Base-by-base conservation (phyloP, 2,888 invertebrate genomes). In the Lasioglossum morio region DNA sequence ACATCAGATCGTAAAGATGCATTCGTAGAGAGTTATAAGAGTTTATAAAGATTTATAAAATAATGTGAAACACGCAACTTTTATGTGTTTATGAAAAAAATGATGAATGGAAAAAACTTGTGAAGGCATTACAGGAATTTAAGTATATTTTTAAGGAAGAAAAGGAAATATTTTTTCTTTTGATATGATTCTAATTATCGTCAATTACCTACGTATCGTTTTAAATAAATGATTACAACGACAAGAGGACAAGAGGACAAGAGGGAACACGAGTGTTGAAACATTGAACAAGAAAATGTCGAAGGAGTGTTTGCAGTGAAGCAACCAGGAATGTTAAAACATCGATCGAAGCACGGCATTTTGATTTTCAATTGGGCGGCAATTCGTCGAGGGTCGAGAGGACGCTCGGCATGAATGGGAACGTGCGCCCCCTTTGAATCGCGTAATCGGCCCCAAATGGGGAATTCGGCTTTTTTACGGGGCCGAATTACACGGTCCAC, bases 401-500 rank as follows among this genome's bases (percentile, higher is more conserved):
- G 40, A 70, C n/a, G 70, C 12, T 57, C 37, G n/a, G 34, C 30
- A 16, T 30, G 10, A 48, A 8, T 75, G 73, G 72, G 70, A 66
- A 72, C 74, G 53, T 30, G 60, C 14, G 37, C 70, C n/a, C 63
- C 77, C 73, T 43, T 27, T 37, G 46, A 85, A 60, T 77, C 53
- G 69, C 27, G 46, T 72, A 60, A 78, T 82, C 72, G 72, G 37
- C 66, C 57, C 37, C 40, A 37, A 86, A 81, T 73, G 46, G 78
- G 76, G 40, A 85, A 69, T 79, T 79, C 53, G 16, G 46, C 34
- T 73, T 34, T 85, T 79, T 85, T 76, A 79, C 30, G 74, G 78
- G 27, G 37, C 73, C 77, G 79, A 88, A 86, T 89, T 88, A 89
- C 81, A 84, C 77, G 86, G 70, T 81, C 40, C 37, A 75, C 79